These are phyloP conservation scores for Leptonema lineaticorne DNA, from an alignment of 1,140 invertebrate genomes.

Conservation along the genomic window DNA sequence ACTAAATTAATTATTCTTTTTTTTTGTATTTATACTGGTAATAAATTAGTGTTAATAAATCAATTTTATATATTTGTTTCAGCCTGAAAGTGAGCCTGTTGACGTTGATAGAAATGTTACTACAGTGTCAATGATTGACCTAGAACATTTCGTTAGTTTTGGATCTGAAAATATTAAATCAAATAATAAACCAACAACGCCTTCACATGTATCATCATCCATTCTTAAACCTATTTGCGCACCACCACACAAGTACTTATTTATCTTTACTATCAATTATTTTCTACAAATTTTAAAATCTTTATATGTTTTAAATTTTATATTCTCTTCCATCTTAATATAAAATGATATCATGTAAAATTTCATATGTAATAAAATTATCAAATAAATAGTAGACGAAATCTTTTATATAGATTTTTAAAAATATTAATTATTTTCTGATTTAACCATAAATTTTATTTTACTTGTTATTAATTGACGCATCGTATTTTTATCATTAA, in stretches of 20 bases:
- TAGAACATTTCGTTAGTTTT: conserved; percentile 68
- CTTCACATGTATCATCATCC: background rate
- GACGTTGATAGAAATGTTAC: conserved; percentile 64
- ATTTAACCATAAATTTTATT: background rate
- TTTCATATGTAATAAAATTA: too few species aligned
- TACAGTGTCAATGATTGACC: conserved; percentile 62
- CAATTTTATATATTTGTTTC: conserved; percentile 8
- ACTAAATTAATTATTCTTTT: background rate
- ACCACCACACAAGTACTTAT: conserved; percentile 45
- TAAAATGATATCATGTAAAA: too few species aligned
- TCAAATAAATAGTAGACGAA: too few species aligned
- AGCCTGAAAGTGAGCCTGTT: conserved; percentile 60
- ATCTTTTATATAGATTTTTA: too few species aligned
- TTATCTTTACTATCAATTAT: background rate
- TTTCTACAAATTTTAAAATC: too few species aligned
- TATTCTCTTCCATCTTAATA: too few species aligned
- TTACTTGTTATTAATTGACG: background rate
- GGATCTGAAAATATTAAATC: conserved; percentile 43
- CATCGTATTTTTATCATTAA: too few species aligned
- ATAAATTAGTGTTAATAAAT: too few species aligned
- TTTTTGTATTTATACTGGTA: too few species aligned
- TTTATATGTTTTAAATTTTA: too few species aligned
- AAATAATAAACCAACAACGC: background rate
- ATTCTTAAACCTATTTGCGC: conserved; percentile 46
- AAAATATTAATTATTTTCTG: too few species aligned